Percentiles rank a stretch among this genome's conserved stretches.
Evolutionary conservation across 2,888 invertebrate genomes (phyloP).

Genomic region (Synergus itoensis): DNA sequence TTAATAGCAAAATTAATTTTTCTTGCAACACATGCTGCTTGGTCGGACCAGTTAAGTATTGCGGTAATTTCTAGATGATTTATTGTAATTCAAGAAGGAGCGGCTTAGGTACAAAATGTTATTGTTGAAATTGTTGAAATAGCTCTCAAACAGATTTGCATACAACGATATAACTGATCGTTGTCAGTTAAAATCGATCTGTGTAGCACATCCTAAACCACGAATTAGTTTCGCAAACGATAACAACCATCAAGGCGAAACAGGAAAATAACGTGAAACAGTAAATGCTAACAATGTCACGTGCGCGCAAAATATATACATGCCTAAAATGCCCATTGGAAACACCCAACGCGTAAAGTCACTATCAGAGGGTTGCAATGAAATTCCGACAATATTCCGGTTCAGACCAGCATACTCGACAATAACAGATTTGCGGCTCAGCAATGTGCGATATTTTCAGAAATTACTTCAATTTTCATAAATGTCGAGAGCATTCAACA

Average conservation of each 20-base stretch:
- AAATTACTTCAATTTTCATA: conserved; percentile 36
- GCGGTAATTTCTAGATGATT: not conserved
- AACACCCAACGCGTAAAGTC: conserved; percentile 12
- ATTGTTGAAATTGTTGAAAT: not conserved
- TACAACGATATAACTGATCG: not conserved
- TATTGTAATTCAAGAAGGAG: not conserved
- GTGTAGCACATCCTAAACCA: not conserved
- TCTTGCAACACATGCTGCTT: not conserved
- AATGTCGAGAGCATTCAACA: conserved; percentile 1
- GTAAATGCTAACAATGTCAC: conserved; percentile 13
- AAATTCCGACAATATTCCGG: conserved; percentile 32
- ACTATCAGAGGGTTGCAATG: conserved; percentile 10
- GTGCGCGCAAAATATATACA: conserved; percentile 17
- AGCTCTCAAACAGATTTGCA: not conserved
- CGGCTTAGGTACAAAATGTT: not conserved
- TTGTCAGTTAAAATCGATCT: not conserved
- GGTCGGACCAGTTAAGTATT: not conserved
- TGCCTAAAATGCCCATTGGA: conserved; percentile 14
- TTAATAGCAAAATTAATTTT: conserved; percentile 25
- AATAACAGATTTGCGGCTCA: conserved; percentile 10
- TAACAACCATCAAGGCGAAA: conserved; percentile 11
- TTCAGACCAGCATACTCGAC: conserved; percentile 18
- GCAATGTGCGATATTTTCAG: conserved; percentile 18
- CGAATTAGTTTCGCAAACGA: conserved; percentile 19
- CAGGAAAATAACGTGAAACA: conserved; percentile 25